Evolutionary conservation across 1,140 invertebrate species (phyloP), one percentile per base, ranked within the genome.

Genomic region (Drosophila murphyi): DNA sequence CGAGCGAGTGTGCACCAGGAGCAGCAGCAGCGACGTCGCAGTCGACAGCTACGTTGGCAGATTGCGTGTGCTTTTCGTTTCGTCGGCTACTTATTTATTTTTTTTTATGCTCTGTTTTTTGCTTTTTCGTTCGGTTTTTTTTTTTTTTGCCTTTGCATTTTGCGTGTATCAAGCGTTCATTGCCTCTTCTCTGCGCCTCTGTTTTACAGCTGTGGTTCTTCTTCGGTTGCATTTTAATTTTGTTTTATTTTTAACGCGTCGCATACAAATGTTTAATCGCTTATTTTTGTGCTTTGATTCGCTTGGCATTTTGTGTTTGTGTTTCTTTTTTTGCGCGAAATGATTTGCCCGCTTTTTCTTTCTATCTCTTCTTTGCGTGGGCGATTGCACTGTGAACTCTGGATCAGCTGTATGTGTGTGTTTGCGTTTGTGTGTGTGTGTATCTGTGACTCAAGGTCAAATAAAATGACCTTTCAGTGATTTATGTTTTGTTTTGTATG

Each of bases 131-230:
- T 57, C 55, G 31, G 41, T n/a, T n/a, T 12, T 12, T 12, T 12
- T 20, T 20, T 20, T 59, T 69, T 78, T 55, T 45, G 67, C 59
- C 34, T 67, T 61, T 73, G 60, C 71, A 41, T 69, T 88, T 88
- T 80, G 85, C 85, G 73, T 83, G 83, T 72, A 83, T 88, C 83
- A 89, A 89, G 83, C 83, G 83, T 89, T 88, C 85, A 89, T 80
- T 88, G 83, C 83, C 85, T 85, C 45, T 69, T 64, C 79, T 81
- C 64, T 55, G 39, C 45, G 34, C 55, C 52, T 64, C 50, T 72
- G 52, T 82, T 63, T 76, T 47, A 29, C 45, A 20, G 37, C 52
- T 47, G 47, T 67, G 48, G 50, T 52, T 54, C 20, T 20, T 20
- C 20, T 20, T 52, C 31, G 51, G 67, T 61, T 83, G 83, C 83